phyloP scores from a whole-genome alignment of 2,113 vertebrate genomes.

The Scopus umbretta region DNA sequence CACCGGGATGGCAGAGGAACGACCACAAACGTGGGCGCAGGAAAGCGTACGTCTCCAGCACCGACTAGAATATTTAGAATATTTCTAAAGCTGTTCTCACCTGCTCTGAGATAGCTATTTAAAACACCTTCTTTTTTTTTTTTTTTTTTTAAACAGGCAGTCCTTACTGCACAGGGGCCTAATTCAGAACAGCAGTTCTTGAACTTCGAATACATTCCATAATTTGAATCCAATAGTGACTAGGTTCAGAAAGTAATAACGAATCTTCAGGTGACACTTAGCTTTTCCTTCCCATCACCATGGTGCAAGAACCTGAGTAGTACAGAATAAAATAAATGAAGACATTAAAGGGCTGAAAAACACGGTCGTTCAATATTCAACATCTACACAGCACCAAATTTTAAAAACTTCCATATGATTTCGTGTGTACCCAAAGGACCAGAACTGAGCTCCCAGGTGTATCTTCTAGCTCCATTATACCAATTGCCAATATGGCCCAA shows the following conservation, averaged over 20 bases:
- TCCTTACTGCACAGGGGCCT: neutral
- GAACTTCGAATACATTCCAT: neutral
- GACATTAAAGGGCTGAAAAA: neutral
- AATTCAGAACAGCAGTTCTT: neutral
- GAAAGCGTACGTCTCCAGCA: neutral
- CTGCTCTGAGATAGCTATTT: neutral
- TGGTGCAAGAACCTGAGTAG: neutral
- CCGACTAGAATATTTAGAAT: too few relatives aligned
- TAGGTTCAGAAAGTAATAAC: neutral
- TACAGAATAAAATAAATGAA: neutral
- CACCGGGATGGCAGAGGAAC: rapidly evolving
- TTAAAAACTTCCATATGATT: neutral
- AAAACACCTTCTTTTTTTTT: too few relatives aligned
- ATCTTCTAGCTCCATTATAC: neutral
- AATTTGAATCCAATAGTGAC: neutral
- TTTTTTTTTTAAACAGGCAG: neutral
- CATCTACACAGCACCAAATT: neutral
- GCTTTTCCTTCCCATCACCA: neutral
- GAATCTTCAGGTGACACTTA: neutral
- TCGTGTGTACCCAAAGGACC: neutral
- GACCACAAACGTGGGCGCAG: rapidly evolving
- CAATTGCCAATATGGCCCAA: neutral
- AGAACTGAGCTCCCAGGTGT: neutral
- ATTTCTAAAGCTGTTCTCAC: neutral
- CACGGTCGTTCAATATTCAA: neutral